phyloP scores from a whole-genome alignment of 2,113 vertebrate genomes.

The Bungarus multicinctus region DNA sequence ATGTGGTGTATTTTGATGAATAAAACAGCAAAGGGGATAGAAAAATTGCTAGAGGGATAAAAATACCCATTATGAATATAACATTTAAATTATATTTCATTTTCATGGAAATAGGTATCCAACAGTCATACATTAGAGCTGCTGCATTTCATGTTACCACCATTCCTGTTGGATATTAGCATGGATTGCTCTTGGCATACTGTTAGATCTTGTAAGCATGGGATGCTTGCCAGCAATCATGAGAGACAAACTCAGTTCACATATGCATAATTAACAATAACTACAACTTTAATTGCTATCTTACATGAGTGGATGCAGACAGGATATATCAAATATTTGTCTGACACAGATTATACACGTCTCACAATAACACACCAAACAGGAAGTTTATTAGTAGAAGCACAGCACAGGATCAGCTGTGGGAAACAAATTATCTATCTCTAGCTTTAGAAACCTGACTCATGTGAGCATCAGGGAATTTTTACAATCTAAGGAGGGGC shows the following conservation, averaged over 20 bases:
- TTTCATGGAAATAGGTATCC: neutral
- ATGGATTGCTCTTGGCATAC: neutral
- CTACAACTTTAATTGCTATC: neutral
- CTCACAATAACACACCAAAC: neutral
- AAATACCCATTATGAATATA: neutral
- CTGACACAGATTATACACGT: neutral
- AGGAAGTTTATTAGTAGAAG: neutral
- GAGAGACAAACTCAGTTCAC: neutral
- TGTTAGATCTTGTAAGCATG: neutral
- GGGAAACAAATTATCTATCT: neutral
- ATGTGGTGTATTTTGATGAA: neutral
- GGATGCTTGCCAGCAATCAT: neutral
- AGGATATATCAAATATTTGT: neutral
- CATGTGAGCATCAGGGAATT: neutral
- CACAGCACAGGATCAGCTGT: neutral
- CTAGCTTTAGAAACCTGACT: neutral
- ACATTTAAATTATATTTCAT: neutral
- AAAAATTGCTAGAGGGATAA: neutral
- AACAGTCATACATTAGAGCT: neutral
- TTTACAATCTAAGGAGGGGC: neutral
- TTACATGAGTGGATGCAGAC: neutral
- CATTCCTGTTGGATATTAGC: neutral
- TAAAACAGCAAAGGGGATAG: neutral
- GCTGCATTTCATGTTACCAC: neutral
- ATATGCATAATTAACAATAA: neutral